Conservation (phyloP, 2,113 vertebrate species). For the Dissostichus mawsoni region DNA sequence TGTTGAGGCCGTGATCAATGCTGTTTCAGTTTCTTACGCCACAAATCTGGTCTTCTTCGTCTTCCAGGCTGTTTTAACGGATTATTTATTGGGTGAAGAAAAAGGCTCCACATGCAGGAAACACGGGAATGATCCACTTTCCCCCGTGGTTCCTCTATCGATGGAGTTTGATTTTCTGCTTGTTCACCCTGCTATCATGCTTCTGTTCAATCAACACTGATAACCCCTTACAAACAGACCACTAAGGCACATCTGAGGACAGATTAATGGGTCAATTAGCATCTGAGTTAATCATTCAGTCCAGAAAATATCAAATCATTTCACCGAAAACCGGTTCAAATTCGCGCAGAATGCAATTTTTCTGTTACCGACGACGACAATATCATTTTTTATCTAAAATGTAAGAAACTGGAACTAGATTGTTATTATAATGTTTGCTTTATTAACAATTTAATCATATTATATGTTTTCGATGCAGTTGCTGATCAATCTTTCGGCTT, state of each 20-base stretch:
- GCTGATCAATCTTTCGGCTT: too few relatives aligned
- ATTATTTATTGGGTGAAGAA: background rate
- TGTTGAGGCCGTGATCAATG: constrained; percentile 21
- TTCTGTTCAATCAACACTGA: background rate
- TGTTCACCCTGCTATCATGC: background rate
- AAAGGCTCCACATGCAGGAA: background rate
- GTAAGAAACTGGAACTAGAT: background rate
- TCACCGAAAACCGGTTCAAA: too few relatives aligned
- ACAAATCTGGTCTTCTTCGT: background rate
- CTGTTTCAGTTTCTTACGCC: background rate
- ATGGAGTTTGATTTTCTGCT: background rate
- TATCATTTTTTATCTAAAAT: background rate
- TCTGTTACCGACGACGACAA: too few relatives aligned
- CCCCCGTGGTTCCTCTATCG: background rate
- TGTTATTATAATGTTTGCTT: background rate
- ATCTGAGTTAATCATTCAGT: background rate
- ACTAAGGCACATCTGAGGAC: background rate
- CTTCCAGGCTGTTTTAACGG: constrained; percentile 1
- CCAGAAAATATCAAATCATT: background rate
- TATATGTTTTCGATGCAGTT: too few relatives aligned
- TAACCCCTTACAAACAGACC: background rate
- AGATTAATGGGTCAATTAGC: background rate
- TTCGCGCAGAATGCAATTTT: too few relatives aligned
- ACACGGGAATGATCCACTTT: too few relatives aligned
- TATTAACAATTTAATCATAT: background rate